Percentiles rank a stretch among this genome's conserved stretches.
Evolutionary conservation across 2,113 vertebrate genomes (phyloP).

Genomic region (Syrrhaptes paradoxus): DNA sequence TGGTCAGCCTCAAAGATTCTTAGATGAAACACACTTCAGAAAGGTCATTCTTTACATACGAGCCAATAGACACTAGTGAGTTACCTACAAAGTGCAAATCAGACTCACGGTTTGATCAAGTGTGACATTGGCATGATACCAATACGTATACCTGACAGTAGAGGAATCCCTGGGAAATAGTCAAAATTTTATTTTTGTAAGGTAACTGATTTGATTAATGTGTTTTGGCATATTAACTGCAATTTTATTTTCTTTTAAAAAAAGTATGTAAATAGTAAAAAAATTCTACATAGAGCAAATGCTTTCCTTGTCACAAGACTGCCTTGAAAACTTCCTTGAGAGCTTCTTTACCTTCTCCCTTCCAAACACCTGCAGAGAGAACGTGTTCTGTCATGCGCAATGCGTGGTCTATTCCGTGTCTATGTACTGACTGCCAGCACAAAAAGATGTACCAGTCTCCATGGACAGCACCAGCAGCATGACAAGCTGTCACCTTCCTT

Average conservation of each 20-base stretch:
- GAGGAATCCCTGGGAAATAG: not conserved
- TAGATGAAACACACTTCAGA: not conserved
- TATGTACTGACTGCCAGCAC: slow-evolving; percentile 19
- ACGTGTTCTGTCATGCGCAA: not conserved
- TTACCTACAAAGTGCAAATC: not conserved
- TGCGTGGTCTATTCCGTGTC: not conserved
- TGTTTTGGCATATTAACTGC: not conserved
- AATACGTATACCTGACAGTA: not conserved
- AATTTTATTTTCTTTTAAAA: slow-evolving; percentile 49
- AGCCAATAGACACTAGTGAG: not conserved
- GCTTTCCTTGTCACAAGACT: slow-evolving; percentile 44
- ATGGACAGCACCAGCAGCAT: slow-evolving; percentile 31
- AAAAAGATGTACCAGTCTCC: not conserved
- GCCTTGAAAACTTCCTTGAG: slow-evolving; percentile 34
- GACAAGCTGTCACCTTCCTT: slow-evolving; percentile 13
- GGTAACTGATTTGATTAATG: slow-evolving; percentile 6
- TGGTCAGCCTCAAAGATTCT: not conserved
- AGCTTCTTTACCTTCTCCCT: slow-evolving; percentile 36
- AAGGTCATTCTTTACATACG: not conserved
- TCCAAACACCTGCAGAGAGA: slow-evolving; percentile 3
- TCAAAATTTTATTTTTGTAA: slow-evolving; percentile 57
- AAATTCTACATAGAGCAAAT: slow-evolving; percentile 65
- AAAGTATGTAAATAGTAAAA: slow-evolving; percentile 68
- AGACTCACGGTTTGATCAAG: not conserved
- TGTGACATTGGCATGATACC: not conserved